Evolutionary conservation across 2,797 vertebrate species (phyloP).

Genomic region (Ammospiza maritima): DNA sequence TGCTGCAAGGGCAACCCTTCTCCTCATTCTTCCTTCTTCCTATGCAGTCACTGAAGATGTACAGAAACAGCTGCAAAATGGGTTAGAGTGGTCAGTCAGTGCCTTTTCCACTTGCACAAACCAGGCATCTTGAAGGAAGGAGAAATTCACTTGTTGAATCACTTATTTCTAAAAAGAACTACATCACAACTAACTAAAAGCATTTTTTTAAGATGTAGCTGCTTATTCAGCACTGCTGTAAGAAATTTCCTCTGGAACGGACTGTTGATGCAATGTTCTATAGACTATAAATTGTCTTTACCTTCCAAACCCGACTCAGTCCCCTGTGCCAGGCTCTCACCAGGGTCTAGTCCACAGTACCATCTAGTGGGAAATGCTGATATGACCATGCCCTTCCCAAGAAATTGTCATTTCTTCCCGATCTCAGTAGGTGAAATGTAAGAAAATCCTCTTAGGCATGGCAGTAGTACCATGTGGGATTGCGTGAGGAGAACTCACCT

Average conservation of each 20-base stretch:
- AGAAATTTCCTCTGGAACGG: neutral
- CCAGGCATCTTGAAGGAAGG: neutral
- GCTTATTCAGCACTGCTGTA: conserved; percentile 48
- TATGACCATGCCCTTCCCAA: neutral
- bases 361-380: conserved; percentile 41
- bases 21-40: neutral
- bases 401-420: neutral
- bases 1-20: neutral
- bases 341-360: conserved; percentile 37
- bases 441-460: neutral
- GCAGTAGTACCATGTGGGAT: neutral
- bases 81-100: neutral
- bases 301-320: neutral
- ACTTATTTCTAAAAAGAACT: neutral
- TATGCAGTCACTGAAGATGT: neutral
- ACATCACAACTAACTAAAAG: neutral
- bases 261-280: neutral
- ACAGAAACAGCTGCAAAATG: neutral
- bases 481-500: neutral
- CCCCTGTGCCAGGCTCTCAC: neutral
- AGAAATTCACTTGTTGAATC: neutral
- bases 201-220: neutral
- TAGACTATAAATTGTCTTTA: neutral
- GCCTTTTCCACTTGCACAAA: neutral
- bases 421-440: neutral